Evolutionary conservation across 53 echinoderm and acorn worm species (phyloP), one percentile per base, ranked within the genome.

Genomic region (Crossaster papposus): DNA sequence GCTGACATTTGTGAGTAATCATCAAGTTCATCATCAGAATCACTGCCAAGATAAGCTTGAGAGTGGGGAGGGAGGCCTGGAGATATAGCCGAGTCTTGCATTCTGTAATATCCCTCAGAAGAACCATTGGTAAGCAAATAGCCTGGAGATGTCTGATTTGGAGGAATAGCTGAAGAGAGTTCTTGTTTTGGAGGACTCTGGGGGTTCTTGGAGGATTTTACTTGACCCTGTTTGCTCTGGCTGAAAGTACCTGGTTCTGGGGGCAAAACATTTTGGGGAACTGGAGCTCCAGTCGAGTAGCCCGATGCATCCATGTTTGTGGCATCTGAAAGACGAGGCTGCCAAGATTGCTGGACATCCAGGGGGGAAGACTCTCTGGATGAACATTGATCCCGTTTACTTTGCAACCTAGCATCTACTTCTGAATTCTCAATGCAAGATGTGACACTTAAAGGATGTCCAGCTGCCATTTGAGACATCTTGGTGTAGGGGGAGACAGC

Each of bases 401-500:
- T 71, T 29, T 29, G 24, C 71, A 71, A 30, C 23, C 7, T 4
- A 28, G 71, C 71, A 5, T 71, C 32, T 29, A 31, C 13, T 26
- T 71, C 32, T 29, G 29, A 31, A 11, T 2, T 71, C 26, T 14
- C 32, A 31, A 22, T 28, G 31, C 29, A 71, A 26, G 71, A n/a
- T 5, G 71, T 20, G 24, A 71, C 3, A 30, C 11, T 30, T 30
- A 13, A 31, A 71, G 71, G 64, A 14, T 81, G 64, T 2, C 15
- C 24, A 20, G 72, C 12, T 30, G 23, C 51, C 65, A 83, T 83
- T 17, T 83, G 44, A 28, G 70, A 71, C 22, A 85, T 85, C 55
- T 30, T 0, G 73, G 52, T 52, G 85, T 85, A 72, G 23, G 85
- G 85, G 0, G 85, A 30, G 10, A 72, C 85, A 68, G 82, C 35